Percentiles rank a stretch among this genome's conserved stretches.
phyloP scores from a whole-genome alignment of 2,113 vertebrate species.

The Albula glossodonta region DNA sequence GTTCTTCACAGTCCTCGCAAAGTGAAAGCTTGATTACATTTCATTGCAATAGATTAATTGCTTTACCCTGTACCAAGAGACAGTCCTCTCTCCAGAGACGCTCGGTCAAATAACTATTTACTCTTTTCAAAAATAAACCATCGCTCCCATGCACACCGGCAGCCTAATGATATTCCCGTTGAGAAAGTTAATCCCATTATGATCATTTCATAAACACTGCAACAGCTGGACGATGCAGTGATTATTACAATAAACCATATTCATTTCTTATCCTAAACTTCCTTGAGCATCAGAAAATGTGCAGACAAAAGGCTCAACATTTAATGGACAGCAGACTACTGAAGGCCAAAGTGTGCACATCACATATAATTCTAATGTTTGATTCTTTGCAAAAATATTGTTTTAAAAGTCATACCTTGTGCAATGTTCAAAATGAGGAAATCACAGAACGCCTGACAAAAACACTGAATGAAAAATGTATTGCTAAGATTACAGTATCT shows the following conservation, averaged over 20 bases:
- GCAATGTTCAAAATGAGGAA: no score
- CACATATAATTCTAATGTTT: no score
- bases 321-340: no score
- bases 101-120: constrained; percentile 29
- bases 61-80: constrained; percentile 5
- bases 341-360: no score
- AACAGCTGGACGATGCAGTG: constrained; percentile 27
- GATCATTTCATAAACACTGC: constrained; percentile 24
- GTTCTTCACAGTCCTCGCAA: not conserved
- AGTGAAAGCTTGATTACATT: constrained; percentile 1
- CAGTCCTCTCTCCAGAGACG: constrained; percentile 11
- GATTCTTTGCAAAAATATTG: no score
- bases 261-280: constrained; percentile 19
- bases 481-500: no score
- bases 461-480: no score
- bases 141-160: constrained; percentile 1
- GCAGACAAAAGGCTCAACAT: not conserved
- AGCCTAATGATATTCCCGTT: constrained; percentile 28
- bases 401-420: no score
- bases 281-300: not conserved
- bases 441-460: no score
- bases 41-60: constrained; percentile 12
- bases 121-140: constrained; percentile 24
- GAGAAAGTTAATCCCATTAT: constrained; percentile 23
- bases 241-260: constrained; percentile 26